A percentile compares a stretch with the other conserved stretches of the same genome.
These are phyloP conservation scores for Microctenopoma steveboyesi DNA, from an alignment of 2,797 vertebrate species.

Conservation along the genomic window DNA sequence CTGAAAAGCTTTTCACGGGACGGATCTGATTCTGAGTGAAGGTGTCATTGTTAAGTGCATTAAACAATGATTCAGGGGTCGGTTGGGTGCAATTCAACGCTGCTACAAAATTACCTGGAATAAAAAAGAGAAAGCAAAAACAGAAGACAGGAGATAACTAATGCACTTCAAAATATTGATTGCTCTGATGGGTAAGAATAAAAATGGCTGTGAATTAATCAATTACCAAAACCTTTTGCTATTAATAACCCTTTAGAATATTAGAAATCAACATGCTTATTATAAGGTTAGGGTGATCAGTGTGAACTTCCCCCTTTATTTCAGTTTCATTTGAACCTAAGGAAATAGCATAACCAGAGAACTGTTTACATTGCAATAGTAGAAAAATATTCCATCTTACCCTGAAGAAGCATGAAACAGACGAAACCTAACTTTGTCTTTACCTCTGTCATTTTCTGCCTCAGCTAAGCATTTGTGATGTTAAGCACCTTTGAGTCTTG, in stretches of 20 bases:
- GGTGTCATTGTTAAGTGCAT: slow-evolving; percentile 17
- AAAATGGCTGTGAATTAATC: too few relatives aligned
- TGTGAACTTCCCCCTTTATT: too few relatives aligned
- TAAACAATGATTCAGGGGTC: slow-evolving; percentile 39
- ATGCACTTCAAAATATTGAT: too few relatives aligned
- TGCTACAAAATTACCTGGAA: slow-evolving; percentile 33
- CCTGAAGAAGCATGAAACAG: slow-evolving; percentile 31
- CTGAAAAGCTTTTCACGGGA: too few relatives aligned
- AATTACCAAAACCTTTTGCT: too few relatives aligned
- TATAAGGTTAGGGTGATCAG: too few relatives aligned
- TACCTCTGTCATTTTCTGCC: slow-evolving; percentile 6
- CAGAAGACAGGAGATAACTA: background rate
- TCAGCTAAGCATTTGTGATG: background rate
- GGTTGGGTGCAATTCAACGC: slow-evolving; percentile 66
- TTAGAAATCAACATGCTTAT: too few relatives aligned
- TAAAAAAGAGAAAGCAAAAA: background rate
- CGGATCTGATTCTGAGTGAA: too few relatives aligned
- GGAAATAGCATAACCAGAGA: too few relatives aligned
- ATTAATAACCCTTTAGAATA: too few relatives aligned
- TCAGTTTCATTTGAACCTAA: too few relatives aligned
- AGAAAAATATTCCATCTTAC: slow-evolving; percentile 24
- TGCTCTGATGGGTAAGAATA: too few relatives aligned
- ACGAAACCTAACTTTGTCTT: slow-evolving; percentile 25
- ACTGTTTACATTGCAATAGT: background rate
- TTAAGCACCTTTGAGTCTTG: background rate